Base-by-base conservation (phyloP, 2,113 vertebrate genomes). In the Coracopsis vasa region DNA sequence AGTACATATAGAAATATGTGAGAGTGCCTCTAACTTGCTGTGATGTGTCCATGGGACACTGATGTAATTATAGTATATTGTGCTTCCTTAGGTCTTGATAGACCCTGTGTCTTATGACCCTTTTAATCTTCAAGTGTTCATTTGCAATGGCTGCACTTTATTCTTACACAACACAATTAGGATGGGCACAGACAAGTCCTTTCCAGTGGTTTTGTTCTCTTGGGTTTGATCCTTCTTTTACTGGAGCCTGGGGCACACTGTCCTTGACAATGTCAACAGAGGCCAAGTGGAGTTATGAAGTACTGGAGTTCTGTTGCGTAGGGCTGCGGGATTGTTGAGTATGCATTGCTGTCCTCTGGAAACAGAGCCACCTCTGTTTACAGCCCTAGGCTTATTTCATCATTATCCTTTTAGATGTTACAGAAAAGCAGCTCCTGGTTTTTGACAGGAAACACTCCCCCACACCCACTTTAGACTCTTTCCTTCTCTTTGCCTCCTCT, bases 361-460 rank as follows among this genome's bases (percentile, higher is more conserved):
- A 94, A 92, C 71, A 93, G 69, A 91, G 83, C 61, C 56, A 51
- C 79, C 91, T 92, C 95, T 45, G 3, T 47, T 85, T 72, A 60
- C 61, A 39, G 64, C 2, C 1, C 56, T 75, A 54, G 33, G 50
- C 70, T 96, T 90, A 54, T 94, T 88, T 84, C 67, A 47, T 91
- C 72, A 78, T 58, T 48, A 25, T 51, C 70, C 48, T 90, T 80
- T 86, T 42, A 72, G 51, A 90, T 62, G 77, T 91, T 92, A 75
- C 65, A 56, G 72, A 94, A 91, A 93, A 93, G 33, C 44, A 28
- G 44, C 42, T 90, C 58, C 77, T 78, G 11, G 5, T 28, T 78
- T 96, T 82, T 94, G 89, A 70, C 84, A 92, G 75, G 88, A 94
- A 96, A 77, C 69, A 72, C 67, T 86, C 58, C 45, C 65, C 29